Evolutionary conservation across 2,888 invertebrate genomes (phyloP).

Genomic region (Cosmopolites sordidus): DNA sequence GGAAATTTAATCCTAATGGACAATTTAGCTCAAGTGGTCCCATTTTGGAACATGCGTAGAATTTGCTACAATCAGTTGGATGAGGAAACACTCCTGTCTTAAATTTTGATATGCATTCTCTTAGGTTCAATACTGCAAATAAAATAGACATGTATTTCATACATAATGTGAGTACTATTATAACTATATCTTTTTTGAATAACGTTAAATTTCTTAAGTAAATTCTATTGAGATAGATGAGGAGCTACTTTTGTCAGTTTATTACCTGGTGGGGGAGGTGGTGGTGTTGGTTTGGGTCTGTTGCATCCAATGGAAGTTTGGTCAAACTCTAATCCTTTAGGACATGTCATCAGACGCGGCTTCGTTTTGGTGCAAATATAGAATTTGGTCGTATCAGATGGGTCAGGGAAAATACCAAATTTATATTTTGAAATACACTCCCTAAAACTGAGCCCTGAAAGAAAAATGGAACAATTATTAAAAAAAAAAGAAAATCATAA

Average conservation of each 20-base stretch:
- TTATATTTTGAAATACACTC: slow-evolving; percentile 24
- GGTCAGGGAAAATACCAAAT: slow-evolving; percentile 24
- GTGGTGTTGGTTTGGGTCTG: slow-evolving; percentile 20
- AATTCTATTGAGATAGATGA: too few relatives aligned
- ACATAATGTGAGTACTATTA: too few relatives aligned
- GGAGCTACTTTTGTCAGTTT: too few relatives aligned
- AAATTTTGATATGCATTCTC: slow-evolving; percentile 20
- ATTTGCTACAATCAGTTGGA: slow-evolving; percentile 29
- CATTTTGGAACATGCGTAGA: slow-evolving; percentile 27
- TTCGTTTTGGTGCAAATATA: slow-evolving; percentile 24
- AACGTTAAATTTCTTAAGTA: too few relatives aligned
- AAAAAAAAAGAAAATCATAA: too few relatives aligned
- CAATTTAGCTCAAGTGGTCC: slow-evolving; percentile 29
- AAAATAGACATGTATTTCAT: not conserved
- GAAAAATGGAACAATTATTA: too few relatives aligned
- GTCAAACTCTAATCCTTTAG: slow-evolving; percentile 19
- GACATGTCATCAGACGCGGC: slow-evolving; percentile 24
- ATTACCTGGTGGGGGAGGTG: slow-evolving; percentile 23
- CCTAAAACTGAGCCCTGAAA: slow-evolving; percentile 8
- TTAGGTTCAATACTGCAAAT: slow-evolving; percentile 16
- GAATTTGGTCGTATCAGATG: slow-evolving; percentile 22
- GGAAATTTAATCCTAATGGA: slow-evolving; percentile 27
- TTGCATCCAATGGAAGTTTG: slow-evolving; percentile 16
- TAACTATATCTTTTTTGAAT: too few relatives aligned
- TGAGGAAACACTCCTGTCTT: slow-evolving; percentile 25